These are phyloP conservation scores for Selenia dentaria DNA, from an alignment of 2,888 invertebrate genomes.

Conservation along the genomic window DNA sequence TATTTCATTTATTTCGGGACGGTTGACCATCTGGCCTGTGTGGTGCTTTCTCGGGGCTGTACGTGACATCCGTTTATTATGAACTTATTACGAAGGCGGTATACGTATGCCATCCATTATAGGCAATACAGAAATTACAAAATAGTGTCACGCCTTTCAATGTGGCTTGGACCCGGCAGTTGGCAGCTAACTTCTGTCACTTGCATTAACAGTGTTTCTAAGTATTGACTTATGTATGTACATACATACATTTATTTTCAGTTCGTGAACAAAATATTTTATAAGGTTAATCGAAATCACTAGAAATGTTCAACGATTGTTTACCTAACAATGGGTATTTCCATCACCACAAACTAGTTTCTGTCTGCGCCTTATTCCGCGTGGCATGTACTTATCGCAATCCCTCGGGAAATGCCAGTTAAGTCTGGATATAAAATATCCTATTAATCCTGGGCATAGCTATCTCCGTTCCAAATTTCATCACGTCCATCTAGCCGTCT, in stretches of 20 bases:
- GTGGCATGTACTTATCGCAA: too few relatives aligned
- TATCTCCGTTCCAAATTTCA: too few relatives aligned
- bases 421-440: too few relatives aligned
- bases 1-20: conserved; percentile 42
- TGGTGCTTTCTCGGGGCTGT: conserved; percentile 49
- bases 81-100: conserved; percentile 44
- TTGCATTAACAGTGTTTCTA: conserved; percentile 44
- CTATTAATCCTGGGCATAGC: too few relatives aligned
- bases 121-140: conserved; percentile 52
- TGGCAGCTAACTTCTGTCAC: conserved; percentile 42
- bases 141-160: conserved; percentile 54
- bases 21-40: conserved; percentile 48
- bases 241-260: conserved; percentile 46
- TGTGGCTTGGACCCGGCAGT: conserved; percentile 37
- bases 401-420: too few relatives aligned
- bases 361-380: too few relatives aligned
- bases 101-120: conserved; percentile 15
- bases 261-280: conserved; percentile 41
- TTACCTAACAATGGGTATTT: not conserved
- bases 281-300: conserved; percentile 38
- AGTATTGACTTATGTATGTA: conserved; percentile 42
- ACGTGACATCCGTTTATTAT: conserved; percentile 67
- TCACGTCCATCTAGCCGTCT: too few relatives aligned
- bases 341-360: too few relatives aligned
- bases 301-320: not conserved